Conservation (phyloP, 2,113 vertebrate species). For the Octodon degus region DNA sequence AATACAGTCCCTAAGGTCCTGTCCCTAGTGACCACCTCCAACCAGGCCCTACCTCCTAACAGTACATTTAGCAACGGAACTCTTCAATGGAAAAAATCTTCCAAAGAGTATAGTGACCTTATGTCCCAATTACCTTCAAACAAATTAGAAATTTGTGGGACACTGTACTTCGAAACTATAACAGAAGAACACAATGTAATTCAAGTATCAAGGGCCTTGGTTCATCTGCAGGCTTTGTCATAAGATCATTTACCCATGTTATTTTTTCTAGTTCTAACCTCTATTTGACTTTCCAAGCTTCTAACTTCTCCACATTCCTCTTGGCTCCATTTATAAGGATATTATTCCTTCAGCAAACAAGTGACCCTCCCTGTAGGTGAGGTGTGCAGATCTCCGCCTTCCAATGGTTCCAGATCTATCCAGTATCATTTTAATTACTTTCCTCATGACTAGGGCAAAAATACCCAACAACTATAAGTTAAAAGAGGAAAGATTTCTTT, state of each 20-base stretch:
- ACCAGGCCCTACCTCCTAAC: neutral
- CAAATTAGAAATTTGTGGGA: neutral
- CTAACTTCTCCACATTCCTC: neutral
- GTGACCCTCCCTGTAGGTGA: neutral
- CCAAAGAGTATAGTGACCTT: neutral
- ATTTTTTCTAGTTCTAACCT: neutral
- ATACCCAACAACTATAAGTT: neutral
- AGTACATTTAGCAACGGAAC: neutral
- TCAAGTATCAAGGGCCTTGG: neutral
- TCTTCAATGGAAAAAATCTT: neutral
- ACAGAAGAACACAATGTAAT: neutral
- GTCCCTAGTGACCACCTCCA: neutral
- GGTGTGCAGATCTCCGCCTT: neutral
- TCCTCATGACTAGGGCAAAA: neutral
- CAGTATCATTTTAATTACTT: neutral
- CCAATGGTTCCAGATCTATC: neutral
- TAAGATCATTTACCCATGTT: neutral
- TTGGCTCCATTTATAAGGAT: neutral
- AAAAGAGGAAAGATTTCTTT: neutral
- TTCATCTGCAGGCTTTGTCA: neutral
- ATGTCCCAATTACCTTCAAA: neutral
- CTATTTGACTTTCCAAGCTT: neutral
- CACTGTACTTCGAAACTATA: neutral
- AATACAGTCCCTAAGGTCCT: neutral
- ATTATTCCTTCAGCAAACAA: neutral